These are phyloP conservation scores for Hestina assimilis DNA, from an alignment of 1,140 invertebrate genomes.

Conservation along the genomic window DNA sequence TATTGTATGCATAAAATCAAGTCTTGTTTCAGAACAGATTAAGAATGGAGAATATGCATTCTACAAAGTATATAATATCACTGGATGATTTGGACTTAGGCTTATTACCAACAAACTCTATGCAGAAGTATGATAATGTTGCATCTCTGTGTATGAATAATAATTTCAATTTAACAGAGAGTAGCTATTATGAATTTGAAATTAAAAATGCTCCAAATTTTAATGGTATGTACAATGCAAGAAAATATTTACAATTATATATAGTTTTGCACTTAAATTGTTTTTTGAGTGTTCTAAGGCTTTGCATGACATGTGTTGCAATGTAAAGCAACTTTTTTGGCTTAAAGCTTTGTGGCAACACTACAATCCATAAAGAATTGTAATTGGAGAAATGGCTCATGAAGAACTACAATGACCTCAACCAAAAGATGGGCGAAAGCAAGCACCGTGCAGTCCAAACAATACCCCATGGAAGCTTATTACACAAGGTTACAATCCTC, in stretches of 20 bases:
- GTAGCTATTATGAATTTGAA: constrained; percentile 28
- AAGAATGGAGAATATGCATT: neutral
- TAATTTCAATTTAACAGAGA: constrained; percentile 11
- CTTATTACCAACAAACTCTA: constrained; percentile 10
- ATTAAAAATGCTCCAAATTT: constrained; percentile 1
- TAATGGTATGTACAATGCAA: neutral
- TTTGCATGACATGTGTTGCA: too few relatives aligned
- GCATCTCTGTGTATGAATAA: constrained; percentile 20
- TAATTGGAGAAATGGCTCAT: too few relatives aligned
- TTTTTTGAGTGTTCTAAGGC: too few relatives aligned
- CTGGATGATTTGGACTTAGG: constrained; percentile 26
- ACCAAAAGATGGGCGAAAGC: too few relatives aligned
- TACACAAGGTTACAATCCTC: too few relatives aligned
- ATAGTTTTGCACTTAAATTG: neutral
- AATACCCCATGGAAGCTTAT: too few relatives aligned
- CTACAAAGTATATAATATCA: constrained; percentile 24
- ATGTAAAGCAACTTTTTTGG: too few relatives aligned
- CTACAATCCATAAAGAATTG: too few relatives aligned
- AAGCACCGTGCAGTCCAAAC: too few relatives aligned
- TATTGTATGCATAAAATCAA: too few relatives aligned
- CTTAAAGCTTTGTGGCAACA: too few relatives aligned
- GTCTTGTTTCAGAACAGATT: neutral
- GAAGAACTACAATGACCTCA: too few relatives aligned
- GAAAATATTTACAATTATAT: neutral
- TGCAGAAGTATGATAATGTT: neutral